These are phyloP conservation scores for Caenorhabditis sp. DNA, from an alignment of 2,888 invertebrate genomes.

Conservation along the genomic window DNA sequence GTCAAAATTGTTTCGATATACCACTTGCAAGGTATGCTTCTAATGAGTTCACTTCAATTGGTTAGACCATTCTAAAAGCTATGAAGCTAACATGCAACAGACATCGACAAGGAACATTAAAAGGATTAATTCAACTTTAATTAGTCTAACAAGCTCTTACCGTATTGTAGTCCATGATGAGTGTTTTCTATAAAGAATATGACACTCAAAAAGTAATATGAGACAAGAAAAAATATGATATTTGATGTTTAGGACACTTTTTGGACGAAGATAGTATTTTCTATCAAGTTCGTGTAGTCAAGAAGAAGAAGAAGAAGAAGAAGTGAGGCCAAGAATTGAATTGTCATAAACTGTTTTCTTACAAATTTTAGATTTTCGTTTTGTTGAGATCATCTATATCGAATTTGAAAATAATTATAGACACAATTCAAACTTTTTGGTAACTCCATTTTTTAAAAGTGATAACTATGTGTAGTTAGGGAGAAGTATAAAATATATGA, in stretches of 20 bases:
- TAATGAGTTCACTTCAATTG: no score
- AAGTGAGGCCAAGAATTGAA: no score
- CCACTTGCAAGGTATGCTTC: no score
- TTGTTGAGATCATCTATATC: no score
- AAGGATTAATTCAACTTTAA: slow-evolving; percentile 2
- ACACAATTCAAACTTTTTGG: neutral
- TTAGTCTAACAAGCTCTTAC: slow-evolving; percentile 19
- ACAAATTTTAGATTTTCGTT: no score
- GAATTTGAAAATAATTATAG: no score
- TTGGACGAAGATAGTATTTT: no score
- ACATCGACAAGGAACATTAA: neutral
- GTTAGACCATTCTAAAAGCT: neutral
- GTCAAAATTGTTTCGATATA: no score
- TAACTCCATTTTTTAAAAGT: neutral
- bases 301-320: no score
- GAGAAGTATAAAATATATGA: neutral
- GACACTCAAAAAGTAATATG: slow-evolving; percentile 8
- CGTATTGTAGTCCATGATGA: slow-evolving; percentile 21
- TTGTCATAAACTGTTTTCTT: no score
- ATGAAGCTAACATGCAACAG: neutral
- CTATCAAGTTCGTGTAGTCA: no score
- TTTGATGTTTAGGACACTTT: no score
- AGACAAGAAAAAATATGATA: neutral
- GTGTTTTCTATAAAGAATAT: slow-evolving; percentile 20
- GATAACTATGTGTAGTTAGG: neutral